Percentiles rank a stretch among this genome's conserved stretches.
phyloP scores from a whole-genome alignment of 2,888 invertebrate species.

The Eucera pruinosa region DNA sequence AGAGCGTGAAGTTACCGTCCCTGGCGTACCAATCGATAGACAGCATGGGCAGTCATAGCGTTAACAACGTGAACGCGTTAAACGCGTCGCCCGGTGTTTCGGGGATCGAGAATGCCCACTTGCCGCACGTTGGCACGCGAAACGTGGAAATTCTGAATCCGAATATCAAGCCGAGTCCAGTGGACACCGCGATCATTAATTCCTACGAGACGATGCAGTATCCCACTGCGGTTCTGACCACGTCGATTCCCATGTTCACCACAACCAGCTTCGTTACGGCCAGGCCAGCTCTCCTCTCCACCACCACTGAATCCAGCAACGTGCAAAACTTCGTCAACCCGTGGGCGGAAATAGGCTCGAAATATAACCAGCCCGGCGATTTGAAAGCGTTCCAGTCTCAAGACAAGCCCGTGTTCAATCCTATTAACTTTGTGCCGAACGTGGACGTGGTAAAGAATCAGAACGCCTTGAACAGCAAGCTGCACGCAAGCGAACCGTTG shows the following conservation, averaged over 20 bases:
- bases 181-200: slow-evolving; percentile 71
- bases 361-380: slow-evolving; percentile 61
- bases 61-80: slow-evolving; percentile 64
- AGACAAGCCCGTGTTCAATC: slow-evolving; percentile 77
- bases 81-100: slow-evolving; percentile 60
- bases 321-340: slow-evolving; percentile 75
- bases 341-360: slow-evolving; percentile 75
- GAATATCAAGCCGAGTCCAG: slow-evolving; percentile 75
- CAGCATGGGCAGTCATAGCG: slow-evolving; percentile 74
- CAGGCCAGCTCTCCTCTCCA: slow-evolving; percentile 66
- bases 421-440: slow-evolving; percentile 81
- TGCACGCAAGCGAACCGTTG: slow-evolving; percentile 67
- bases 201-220: slow-evolving; percentile 74
- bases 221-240: slow-evolving; percentile 78
- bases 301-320: slow-evolving; percentile 65
- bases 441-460: slow-evolving; percentile 79
- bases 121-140: slow-evolving; percentile 78
- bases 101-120: slow-evolving; percentile 72
- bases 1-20: slow-evolving; percentile 41
- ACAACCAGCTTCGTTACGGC: slow-evolving; percentile 74
- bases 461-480: slow-evolving; percentile 76
- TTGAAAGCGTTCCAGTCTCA: slow-evolving; percentile 62
- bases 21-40: slow-evolving; percentile 71
- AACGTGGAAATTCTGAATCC: slow-evolving; percentile 82
- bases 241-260: slow-evolving; percentile 80